Conservation (phyloP, 2,888 invertebrate species). For the Thalpophila matura region DNA sequence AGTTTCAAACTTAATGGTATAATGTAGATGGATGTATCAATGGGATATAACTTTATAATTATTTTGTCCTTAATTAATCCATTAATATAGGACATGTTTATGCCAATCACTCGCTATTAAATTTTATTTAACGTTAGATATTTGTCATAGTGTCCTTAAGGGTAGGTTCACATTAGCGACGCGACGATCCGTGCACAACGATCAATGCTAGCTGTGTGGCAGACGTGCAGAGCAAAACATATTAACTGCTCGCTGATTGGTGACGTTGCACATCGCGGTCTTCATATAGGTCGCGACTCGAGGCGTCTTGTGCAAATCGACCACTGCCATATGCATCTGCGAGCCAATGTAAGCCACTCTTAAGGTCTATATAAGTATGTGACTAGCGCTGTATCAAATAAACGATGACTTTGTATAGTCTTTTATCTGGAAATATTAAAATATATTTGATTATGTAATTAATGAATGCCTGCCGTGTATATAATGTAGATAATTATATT, state of each 20-base stretch:
- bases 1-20: slow-evolving; percentile 85
- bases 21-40: slow-evolving; percentile 67
- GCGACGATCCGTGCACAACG: neutral
- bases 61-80: slow-evolving; percentile 58
- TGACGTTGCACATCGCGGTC: too few species aligned
- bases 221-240: neutral
- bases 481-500: slow-evolving; percentile 86
- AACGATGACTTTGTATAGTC: slow-evolving; percentile 76
- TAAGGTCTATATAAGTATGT: slow-evolving; percentile 51
- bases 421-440: slow-evolving; percentile 63
- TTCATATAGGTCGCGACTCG: too few species aligned
- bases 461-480: slow-evolving; percentile 77
- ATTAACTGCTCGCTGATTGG: neutral
- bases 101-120: slow-evolving; percentile 67
- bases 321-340: neutral
- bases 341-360: slow-evolving; percentile 14
- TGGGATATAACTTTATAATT: slow-evolving; percentile 61
- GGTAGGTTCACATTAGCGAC: slow-evolving; percentile 4
- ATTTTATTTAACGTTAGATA: slow-evolving; percentile 64
- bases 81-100: slow-evolving; percentile 65
- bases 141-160: slow-evolving; percentile 56
- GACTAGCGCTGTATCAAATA: slow-evolving; percentile 52
- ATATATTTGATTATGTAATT: slow-evolving; percentile 62
- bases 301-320: too few species aligned
- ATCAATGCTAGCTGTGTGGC: neutral